Evolutionary conservation across 2,888 invertebrate genomes (phyloP), one percentile per base, ranked within the genome.

Genomic region (Ctena decussata): DNA sequence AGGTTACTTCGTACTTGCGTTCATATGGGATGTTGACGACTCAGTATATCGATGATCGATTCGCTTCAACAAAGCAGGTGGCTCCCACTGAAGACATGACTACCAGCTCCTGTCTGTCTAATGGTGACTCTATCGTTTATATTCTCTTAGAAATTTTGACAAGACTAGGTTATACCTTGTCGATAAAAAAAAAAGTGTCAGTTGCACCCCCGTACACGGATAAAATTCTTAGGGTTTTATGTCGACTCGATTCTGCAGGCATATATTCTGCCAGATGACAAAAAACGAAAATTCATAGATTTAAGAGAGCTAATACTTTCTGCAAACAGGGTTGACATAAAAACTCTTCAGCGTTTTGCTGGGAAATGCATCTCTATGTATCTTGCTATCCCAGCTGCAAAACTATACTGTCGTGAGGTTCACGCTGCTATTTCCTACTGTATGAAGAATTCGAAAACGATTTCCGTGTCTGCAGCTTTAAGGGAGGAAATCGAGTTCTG

Each of bases 321-420:
- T 12, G n/a, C 11, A 21, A 32, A 80, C 8, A 46, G 41, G 39
- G 84, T 80, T 24, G 57, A 30, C 44, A 30, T 80, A 27, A 76
- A 74, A 35, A 78, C 74, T n/a, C 49, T 83, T 30, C 83, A 83
- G 32, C 65, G 83, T 15, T 83, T 83, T 69, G 32, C 65, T 41
- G 79, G 83, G 30, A 80, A 84, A 35, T 84, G 84, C 32, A 74
- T 77, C 15, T 80, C 84, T 44, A n/a, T 80, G 35, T 21, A 30
- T 39, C 30, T 84, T 12, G 80, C 80, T n/a, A 69, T 84, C 21
- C 84, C 81, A 24, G 84, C 73, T 0, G 30, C 39, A 30, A 80
- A 74, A 27, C 39, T 84, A 27, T 84, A 70, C 65, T 84, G 49
- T 8, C 71, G 77, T 27, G 84, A 84, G 65, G 57, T 84, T 1